Conservation (phyloP, 2,888 invertebrate species). For the Agrenia bidenticulata region DNA sequence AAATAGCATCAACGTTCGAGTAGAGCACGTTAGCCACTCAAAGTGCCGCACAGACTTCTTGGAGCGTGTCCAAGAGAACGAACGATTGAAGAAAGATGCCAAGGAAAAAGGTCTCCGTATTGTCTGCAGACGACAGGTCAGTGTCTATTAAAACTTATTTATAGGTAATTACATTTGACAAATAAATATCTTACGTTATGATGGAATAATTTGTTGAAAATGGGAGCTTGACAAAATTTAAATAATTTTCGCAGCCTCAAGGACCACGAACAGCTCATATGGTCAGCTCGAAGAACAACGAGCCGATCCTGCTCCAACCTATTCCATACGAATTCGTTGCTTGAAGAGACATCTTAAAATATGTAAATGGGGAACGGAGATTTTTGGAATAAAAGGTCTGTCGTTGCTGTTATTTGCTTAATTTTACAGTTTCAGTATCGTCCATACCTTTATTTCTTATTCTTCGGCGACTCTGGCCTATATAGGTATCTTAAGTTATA, state of each 20-base stretch:
- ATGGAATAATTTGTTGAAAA: constrained; percentile 74
- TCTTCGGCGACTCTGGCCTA: too few species aligned
- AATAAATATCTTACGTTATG: constrained; percentile 23
- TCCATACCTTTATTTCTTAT: too few species aligned
- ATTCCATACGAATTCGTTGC: constrained; percentile 98
- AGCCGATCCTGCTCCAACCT: constrained; percentile 82
- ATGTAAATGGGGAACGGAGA: too few species aligned
- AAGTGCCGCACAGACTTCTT: constrained; percentile 97
- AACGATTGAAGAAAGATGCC: constrained; percentile 78
- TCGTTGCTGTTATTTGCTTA: too few species aligned
- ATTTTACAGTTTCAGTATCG: too few species aligned
- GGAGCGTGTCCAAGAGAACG: constrained; percentile 89
- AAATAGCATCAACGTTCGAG: constrained; percentile 81
- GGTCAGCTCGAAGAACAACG: constrained; percentile 73
- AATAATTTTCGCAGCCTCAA: constrained; percentile 66
- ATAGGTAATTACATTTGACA: neutral
- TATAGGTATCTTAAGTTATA: too few species aligned
- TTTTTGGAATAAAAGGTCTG: too few species aligned
- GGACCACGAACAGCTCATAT: constrained; percentile 84
- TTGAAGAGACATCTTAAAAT: too few species aligned
- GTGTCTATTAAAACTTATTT: neutral
- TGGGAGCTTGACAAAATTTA: constrained; percentile 59
- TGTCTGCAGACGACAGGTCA: constrained; percentile 67
- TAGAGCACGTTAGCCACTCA: constrained; percentile 97
- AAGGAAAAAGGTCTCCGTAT: constrained; percentile 74